A percentile compares a stretch with the other conserved stretches of the same genome.
phyloP scores from a whole-genome alignment of 2,113 vertebrate species.

The Agelaius phoeniceus region DNA sequence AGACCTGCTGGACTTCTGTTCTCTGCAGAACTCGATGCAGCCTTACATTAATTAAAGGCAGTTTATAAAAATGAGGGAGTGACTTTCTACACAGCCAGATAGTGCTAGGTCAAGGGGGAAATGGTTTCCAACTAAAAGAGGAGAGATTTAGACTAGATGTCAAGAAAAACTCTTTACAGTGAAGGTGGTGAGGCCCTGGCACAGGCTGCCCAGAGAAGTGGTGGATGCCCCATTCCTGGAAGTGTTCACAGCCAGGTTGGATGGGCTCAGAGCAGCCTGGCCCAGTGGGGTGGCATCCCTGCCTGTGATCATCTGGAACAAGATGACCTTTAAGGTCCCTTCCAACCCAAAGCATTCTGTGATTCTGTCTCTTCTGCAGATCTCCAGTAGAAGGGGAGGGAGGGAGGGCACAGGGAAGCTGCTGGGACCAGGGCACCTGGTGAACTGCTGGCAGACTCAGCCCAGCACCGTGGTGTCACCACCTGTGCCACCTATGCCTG shows the following conservation, averaged over 20 bases:
- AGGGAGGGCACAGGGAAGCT: neutral
- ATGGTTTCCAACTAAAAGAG: neutral
- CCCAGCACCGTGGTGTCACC: accelerated
- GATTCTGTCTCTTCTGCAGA: neutral
- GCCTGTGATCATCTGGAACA: neutral
- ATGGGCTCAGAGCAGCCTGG: neutral
- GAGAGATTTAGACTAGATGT: neutral
- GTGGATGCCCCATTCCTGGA: neutral
- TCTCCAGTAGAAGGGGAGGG: neutral
- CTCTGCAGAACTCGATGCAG: neutral
- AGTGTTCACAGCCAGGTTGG: neutral
- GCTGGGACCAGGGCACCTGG: neutral
- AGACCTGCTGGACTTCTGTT: neutral
- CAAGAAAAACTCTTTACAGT: neutral
- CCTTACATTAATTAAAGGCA: neutral
- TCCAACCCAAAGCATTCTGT: neutral
- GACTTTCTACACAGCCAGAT: neutral
- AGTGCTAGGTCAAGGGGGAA: neutral
- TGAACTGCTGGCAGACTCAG: neutral
- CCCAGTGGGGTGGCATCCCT: neutral
- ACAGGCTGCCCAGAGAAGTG: neutral
- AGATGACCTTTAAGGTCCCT: neutral
- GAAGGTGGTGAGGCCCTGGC: neutral
- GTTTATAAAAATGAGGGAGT: neutral
- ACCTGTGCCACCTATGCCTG: neutral